Evolutionary conservation across 1,140 invertebrate genomes (phyloP).

Genomic region (Manduca sexta): DNA sequence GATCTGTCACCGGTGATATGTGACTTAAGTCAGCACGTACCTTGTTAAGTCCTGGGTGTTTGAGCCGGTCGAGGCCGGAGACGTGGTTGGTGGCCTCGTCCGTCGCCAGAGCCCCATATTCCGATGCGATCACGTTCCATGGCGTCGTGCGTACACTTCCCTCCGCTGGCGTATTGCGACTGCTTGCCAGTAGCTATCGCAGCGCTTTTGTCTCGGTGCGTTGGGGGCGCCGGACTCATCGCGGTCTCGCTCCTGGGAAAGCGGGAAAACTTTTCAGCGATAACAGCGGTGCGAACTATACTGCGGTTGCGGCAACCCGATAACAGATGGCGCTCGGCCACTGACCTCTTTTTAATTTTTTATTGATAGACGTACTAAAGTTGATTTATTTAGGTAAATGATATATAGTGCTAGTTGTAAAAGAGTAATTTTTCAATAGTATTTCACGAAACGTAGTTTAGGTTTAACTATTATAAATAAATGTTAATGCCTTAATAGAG

Average conservation of each 20-base stretch:
- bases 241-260: constrained; percentile 68
- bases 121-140: constrained; percentile 79
- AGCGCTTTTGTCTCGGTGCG: constrained; percentile 51
- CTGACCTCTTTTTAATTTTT: constrained; percentile 9
- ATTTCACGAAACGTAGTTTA: too few species aligned
- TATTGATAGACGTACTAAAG: too few species aligned
- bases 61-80: constrained; percentile 82
- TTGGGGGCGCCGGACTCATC: constrained; percentile 61
- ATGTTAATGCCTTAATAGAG: too few species aligned
- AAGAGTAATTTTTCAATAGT: too few species aligned
- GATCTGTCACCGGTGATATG: constrained; percentile 11
- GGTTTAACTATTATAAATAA: too few species aligned
- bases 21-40: constrained; percentile 56
- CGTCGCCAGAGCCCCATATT: constrained; percentile 75
- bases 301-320: constrained; percentile 39
- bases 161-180: constrained; percentile 39
- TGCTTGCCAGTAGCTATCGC: constrained; percentile 36
- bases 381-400: too few species aligned
- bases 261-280: constrained; percentile 62
- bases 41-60: constrained; percentile 86
- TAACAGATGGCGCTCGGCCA: constrained; percentile 57
- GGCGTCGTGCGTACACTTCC: constrained; percentile 37
- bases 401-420: too few species aligned
- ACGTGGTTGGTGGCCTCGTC: constrained; percentile 59
- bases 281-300: constrained; percentile 36